Evolutionary conservation across 2,113 vertebrate genomes (phyloP).

Genomic region (Lagopus muta): DNA sequence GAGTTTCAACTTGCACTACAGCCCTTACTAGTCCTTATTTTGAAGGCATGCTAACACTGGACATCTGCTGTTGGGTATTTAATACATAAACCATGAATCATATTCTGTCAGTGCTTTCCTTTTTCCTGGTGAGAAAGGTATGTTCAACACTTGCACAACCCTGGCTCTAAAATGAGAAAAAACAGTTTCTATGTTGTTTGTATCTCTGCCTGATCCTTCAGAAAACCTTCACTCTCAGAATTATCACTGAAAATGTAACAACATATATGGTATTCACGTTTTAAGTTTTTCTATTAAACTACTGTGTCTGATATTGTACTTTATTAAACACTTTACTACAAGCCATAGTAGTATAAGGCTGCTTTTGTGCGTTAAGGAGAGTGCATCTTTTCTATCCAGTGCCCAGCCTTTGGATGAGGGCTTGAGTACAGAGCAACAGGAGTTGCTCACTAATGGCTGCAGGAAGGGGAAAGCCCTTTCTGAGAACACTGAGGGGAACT

Average conservation of each 20-base stretch:
- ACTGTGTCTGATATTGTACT: constrained; percentile 70
- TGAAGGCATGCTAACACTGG: not conserved
- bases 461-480: not conserved
- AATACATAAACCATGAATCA: not conserved
- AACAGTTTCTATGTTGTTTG: not conserved
- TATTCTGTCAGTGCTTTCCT: not conserved
- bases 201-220: constrained; percentile 20
- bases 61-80: not conserved
- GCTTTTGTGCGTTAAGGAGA: not conserved
- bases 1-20: not conserved
- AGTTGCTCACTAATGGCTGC: rapidly evolving
- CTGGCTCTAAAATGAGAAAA: not conserved
- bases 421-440: not conserved
- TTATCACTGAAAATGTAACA: constrained; percentile 37
- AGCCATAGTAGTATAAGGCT: constrained; percentile 27
- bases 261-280: constrained; percentile 14
- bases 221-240: constrained; percentile 16
- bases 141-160: not conserved
- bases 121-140: not conserved
- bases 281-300: constrained; percentile 67
- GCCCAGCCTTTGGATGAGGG: not conserved
- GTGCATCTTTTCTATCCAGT: not conserved
- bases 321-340: constrained; percentile 78
- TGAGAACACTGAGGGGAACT: not conserved
- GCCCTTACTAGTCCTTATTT: not conserved